A percentile compares a stretch with the other conserved stretches of the same genome.
Conservation (phyloP, 2,113 vertebrate species). For the Alouatta palliata region DNA sequence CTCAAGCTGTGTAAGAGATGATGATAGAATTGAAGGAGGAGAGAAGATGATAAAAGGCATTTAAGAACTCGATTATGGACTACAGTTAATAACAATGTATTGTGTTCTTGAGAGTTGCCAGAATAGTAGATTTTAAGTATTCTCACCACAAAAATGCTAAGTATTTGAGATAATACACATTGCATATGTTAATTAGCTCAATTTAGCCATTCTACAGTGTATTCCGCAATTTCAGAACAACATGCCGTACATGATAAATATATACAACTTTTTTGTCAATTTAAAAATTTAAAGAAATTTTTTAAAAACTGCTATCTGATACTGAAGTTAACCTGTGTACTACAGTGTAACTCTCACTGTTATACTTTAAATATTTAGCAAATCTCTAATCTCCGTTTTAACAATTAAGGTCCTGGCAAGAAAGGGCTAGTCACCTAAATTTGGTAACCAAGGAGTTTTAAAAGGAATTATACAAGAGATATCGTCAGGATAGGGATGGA, state of each 20-base stretch:
- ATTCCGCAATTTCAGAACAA: background rate
- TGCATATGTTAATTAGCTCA: background rate
- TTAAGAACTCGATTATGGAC: background rate
- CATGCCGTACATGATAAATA: background rate
- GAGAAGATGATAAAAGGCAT: background rate
- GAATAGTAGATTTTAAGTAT: background rate
- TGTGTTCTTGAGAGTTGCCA: background rate
- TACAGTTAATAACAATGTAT: background rate
- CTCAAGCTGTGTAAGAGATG: background rate
- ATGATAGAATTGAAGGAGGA: background rate
- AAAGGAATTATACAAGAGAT: background rate
- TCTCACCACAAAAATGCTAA: background rate
- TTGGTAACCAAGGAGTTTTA: background rate
- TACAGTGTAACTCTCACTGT: background rate
- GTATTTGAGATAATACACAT: background rate
- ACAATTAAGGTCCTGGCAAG: background rate
- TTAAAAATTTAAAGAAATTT: background rate
- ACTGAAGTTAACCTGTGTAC: background rate
- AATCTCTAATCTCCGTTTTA: background rate
- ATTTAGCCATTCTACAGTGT: background rate
- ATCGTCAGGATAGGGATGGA: background rate
- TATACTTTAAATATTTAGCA: background rate
- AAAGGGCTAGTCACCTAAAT: background rate
- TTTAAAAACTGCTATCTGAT: background rate
- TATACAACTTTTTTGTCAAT: background rate